Percentiles rank a stretch among this genome's conserved stretches.
Conservation (phyloP, 2,797 vertebrate species). For the Tamandua tetradactyla region DNA sequence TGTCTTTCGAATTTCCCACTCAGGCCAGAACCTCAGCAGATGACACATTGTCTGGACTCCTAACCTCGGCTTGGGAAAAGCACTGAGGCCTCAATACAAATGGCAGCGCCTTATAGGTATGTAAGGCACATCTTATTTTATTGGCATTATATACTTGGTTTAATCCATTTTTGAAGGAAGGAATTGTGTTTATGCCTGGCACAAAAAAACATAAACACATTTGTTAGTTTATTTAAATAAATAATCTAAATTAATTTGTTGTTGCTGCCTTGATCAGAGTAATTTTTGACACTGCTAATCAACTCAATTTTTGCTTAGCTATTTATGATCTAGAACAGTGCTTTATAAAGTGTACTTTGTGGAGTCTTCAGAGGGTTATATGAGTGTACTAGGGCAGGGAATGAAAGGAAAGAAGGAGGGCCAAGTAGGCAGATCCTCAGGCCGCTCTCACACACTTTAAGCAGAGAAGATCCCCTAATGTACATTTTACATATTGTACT, state of each 20-base stretch:
- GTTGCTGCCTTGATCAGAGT: not conserved
- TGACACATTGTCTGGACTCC: not conserved
- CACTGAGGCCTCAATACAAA: not conserved
- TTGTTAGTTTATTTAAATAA: conserved; percentile 20
- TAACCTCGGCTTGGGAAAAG: not conserved
- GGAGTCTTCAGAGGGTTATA: not conserved
- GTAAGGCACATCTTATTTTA: not conserved
- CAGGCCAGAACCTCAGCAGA: not conserved
- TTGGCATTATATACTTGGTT: not conserved
- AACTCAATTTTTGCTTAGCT: not conserved
- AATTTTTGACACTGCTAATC: conserved; percentile 46
- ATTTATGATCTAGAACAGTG: not conserved
- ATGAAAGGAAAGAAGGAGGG: not conserved
- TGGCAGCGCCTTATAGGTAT: not conserved
- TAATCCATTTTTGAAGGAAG: not conserved
- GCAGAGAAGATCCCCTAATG: conserved; percentile 5
- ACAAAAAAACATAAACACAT: not conserved
- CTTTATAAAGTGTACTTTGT: not conserved
- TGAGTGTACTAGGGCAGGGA: not conserved
- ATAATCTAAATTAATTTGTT: not conserved
- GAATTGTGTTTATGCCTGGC: not conserved
- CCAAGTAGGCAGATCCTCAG: not conserved
- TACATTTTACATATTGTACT: conserved; percentile 38
- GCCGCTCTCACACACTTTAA: conserved; percentile 26
- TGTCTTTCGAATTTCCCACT: not conserved